Base-by-base conservation (phyloP, 2,888 invertebrate genomes). In the Lordiphosa andalusiaca region DNA sequence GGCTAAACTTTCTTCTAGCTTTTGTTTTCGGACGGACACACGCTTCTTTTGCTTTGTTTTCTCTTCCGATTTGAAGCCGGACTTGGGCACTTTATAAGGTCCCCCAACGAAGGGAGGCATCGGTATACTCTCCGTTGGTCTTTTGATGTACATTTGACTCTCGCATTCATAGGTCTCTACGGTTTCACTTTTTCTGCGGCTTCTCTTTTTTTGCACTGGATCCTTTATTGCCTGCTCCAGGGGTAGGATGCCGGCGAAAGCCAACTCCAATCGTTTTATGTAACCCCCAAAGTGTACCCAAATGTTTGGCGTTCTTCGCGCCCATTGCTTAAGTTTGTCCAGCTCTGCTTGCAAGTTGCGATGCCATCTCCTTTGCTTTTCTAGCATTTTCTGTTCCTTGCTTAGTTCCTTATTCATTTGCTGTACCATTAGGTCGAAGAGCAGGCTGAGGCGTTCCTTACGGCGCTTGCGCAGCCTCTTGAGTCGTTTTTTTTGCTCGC, bases 181-280 rank as follows among this genome's bases (percentile, higher is more conserved):
- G n/a, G 6, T 3, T 0, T 19, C 3, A 6, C 9, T 1, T 5
- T 9, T 1, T 3, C 21, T 2, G 9, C 12, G 13, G 0, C 2
- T 30, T 30, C 10, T 9, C 10, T 30, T 30, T 30, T 30, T 30
- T 30, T 4, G 30, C 30, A 30, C 30, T 4, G 30, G 30, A 10
- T 10, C 4, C 10, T 30, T 9, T 5, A 50, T 12, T 7, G 19
- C 50, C 16, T 30, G 9, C 16, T 42, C 39, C 13, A 53, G 10
- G 1, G 46, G 47, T 13, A 54, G 35, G n/a, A 40, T 12, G 1
- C 44, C 53, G 10, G 25, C 44, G 4, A 53, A 13, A 5, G 38
- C 44, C 19, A 46, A 9, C 6, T 53, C 46, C 9, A 53, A 10
- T 5, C 38, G 44, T 6, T 30, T 21, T 9, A 53, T 30, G 23